phyloP scores from a whole-genome alignment of 2,113 vertebrate genomes.

The Hyperoodon ampullatus region DNA sequence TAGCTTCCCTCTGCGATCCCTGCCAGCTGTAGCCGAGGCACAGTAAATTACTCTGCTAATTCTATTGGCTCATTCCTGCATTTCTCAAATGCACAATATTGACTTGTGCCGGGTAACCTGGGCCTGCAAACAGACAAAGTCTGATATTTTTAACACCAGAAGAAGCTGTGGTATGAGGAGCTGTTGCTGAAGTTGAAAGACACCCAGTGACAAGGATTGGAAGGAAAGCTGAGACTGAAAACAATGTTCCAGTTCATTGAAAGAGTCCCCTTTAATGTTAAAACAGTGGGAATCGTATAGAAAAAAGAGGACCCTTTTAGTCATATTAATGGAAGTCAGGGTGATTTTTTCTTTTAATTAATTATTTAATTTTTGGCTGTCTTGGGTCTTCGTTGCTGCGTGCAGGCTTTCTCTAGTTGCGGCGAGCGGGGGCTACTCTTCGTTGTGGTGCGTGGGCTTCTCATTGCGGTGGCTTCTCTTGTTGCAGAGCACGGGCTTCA shows the following conservation, averaged over 20 bases:
- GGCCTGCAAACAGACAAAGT: background rate
- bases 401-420: too few relatives aligned
- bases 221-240: background rate
- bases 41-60: conserved; percentile 79
- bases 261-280: background rate
- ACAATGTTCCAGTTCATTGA: background rate
- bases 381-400: too few relatives aligned
- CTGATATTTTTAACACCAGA: conserved; percentile 52
- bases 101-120: conserved; percentile 35
- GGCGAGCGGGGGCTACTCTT: too few relatives aligned
- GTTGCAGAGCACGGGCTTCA: too few relatives aligned
- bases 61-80: conserved; percentile 64
- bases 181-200: background rate
- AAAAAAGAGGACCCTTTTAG: background rate
- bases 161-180: conserved; percentile 40
- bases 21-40: conserved; percentile 74
- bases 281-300: background rate
- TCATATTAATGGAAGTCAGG: background rate
- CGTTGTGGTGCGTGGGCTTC: too few relatives aligned
- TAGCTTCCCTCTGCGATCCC: conserved; percentile 71
- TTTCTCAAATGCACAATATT: conserved; percentile 61
- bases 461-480: too few relatives aligned
- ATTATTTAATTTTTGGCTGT: too few relatives aligned
- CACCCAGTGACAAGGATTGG: background rate
- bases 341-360: background rate